Percentiles rank a stretch among this genome's conserved stretches.
Conservation (phyloP, 2,113 vertebrate genomes). For the Chiloscyllium plagiosum region DNA sequence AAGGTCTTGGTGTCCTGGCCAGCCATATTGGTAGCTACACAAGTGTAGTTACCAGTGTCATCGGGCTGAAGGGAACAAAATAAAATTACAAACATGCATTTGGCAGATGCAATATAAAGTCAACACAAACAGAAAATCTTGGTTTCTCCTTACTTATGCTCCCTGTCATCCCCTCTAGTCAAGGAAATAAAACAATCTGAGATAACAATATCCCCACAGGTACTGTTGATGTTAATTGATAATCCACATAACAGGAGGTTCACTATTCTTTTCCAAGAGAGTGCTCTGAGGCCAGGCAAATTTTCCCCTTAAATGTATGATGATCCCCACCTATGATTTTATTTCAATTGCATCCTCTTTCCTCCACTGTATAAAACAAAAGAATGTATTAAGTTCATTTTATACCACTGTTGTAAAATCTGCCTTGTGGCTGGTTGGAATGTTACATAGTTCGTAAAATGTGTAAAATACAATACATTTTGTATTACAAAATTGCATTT, state of each 20-base stretch:
- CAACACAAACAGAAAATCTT: not conserved
- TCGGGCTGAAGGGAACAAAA: constrained; percentile 56
- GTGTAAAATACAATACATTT: not conserved
- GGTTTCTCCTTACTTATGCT: not conserved
- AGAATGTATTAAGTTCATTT: not conserved
- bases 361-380: not conserved
- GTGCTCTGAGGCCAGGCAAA: not conserved
- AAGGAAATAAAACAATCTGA: not conserved
- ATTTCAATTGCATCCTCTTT: not conserved
- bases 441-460: not conserved
- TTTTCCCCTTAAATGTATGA: not conserved
- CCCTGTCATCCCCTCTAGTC: not conserved
- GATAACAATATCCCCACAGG: not conserved
- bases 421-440: not conserved
- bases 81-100: not conserved
- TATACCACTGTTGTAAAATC: not conserved
- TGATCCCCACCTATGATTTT: not conserved
- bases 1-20: constrained; percentile 69
- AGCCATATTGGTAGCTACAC: constrained; percentile 69
- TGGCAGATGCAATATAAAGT: not conserved
- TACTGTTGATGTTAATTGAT: not conserved
- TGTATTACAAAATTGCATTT: not conserved
- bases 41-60: constrained; percentile 83
- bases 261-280: not conserved
- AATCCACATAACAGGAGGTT: not conserved